phyloP scores from a whole-genome alignment of 30 jellyfish, hydroid and myxozoan species.

The Haliclystus octoradiatus region DNA sequence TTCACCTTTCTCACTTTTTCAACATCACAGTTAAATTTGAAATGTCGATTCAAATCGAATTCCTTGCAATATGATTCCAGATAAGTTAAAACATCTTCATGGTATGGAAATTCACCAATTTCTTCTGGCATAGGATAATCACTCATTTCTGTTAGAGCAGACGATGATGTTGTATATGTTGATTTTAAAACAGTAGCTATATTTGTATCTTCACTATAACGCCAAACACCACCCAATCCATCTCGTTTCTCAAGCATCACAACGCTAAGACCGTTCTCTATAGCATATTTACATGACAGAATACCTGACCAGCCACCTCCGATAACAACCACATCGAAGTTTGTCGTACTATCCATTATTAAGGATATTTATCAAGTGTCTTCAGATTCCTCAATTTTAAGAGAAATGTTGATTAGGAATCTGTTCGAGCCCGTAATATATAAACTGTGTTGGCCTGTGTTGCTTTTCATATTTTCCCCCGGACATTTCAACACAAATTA shows the following conservation, averaged over 20 bases:
- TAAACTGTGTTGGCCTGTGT: no score
- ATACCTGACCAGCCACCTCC: slow-evolving; percentile 98
- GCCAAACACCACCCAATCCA: slow-evolving; percentile 83
- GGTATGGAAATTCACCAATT: slow-evolving; percentile 83
- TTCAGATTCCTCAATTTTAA: no score
- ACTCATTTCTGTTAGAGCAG: slow-evolving; percentile 78
- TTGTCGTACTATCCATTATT: no score
- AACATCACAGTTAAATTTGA: slow-evolving; percentile 52
- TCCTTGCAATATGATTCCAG: slow-evolving; percentile 30
- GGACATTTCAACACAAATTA: no score
- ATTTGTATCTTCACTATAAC: slow-evolving; percentile 44
- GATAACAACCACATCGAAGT: slow-evolving; percentile 57
- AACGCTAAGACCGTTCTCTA: slow-evolving; percentile 41
- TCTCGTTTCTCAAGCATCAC: slow-evolving; percentile 61
- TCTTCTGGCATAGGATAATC: slow-evolving; percentile 86
- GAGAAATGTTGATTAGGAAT: no score
- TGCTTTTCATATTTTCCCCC: no score
- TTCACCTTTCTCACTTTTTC: slow-evolving; percentile 18
- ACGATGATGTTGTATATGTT: slow-evolving; percentile 58
- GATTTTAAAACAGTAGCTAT: slow-evolving; percentile 65
- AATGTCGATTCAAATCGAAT: slow-evolving; percentile 28
- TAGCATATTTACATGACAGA: slow-evolving; percentile 70
- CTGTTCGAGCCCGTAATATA: no score
- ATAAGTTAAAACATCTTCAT: slow-evolving; percentile 43
- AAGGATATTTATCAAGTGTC: no score